Conservation (phyloP, 2,797 vertebrate species). For the Onychomys torridus region DNA sequence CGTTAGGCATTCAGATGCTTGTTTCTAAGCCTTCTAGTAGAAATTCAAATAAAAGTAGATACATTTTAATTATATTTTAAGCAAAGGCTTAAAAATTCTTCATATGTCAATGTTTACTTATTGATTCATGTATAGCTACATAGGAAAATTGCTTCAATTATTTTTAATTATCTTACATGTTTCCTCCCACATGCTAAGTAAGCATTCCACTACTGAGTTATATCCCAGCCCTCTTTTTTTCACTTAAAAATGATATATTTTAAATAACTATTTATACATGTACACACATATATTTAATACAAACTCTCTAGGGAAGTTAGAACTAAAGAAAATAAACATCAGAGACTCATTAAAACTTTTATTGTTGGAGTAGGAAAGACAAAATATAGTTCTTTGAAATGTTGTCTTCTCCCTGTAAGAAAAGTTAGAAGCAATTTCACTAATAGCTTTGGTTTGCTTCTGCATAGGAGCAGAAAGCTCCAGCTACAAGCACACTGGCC, state of each 20-base stretch:
- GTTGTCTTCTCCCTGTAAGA: slow-evolving; percentile 14
- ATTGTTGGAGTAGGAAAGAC: slow-evolving; percentile 5
- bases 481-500: background rate
- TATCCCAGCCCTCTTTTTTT: background rate
- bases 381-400: slow-evolving; percentile 56
- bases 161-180: slow-evolving; percentile 23
- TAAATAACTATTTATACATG: background rate
- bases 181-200: background rate
- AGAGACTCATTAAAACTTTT: slow-evolving; percentile 57
- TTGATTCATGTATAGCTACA: slow-evolving; percentile 21
- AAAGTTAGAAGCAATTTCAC: slow-evolving; percentile 12
- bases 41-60: slow-evolving; percentile 51
- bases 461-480: background rate
- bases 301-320: slow-evolving; percentile 30
- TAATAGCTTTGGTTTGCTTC: slow-evolving; percentile 19
- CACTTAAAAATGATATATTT: background rate
- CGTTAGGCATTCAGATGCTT: background rate
- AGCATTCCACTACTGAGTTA: background rate
- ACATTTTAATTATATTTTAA: slow-evolving; percentile 62
- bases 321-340: slow-evolving; percentile 48
- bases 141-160: background rate
- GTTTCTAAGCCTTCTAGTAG: slow-evolving; percentile 50
- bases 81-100: slow-evolving; percentile 45
- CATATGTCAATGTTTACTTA: slow-evolving; percentile 6
- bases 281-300: background rate